A percentile compares a stretch with the other conserved stretches of the same genome.
These are phyloP conservation scores for Panurus biarmicus DNA, from an alignment of 2,113 vertebrate species.

Conservation along the genomic window DNA sequence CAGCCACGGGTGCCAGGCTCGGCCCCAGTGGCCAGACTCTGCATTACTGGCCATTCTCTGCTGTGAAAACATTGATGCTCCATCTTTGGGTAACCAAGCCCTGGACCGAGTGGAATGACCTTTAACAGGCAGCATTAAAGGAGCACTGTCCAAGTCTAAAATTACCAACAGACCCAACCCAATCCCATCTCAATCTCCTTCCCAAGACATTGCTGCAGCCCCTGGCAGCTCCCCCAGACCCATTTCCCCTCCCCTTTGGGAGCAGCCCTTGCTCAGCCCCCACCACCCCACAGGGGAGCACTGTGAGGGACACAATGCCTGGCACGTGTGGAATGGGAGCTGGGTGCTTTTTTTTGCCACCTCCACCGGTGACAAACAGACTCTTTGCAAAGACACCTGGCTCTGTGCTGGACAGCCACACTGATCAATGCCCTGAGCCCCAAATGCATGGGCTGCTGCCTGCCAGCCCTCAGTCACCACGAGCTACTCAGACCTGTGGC, in stretches of 20 bases:
- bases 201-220: accelerated
- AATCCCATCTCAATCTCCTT: not conserved
- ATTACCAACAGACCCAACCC: too few relatives aligned
- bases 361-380: not conserved
- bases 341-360: not conserved
- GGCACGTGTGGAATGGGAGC: not conserved
- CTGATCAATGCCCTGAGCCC: not conserved
- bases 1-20: accelerated
- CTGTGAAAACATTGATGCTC: accelerated
- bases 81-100: not conserved
- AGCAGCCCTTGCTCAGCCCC: not conserved
- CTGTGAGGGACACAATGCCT: not conserved
- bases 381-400: not conserved
- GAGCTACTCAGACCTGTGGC: not conserved
- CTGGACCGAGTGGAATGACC: not conserved
- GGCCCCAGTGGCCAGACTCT: not conserved
- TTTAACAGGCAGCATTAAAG: not conserved
- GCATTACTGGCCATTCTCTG: accelerated
- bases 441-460: not conserved
- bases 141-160: not conserved
- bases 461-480: accelerated
- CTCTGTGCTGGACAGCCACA: not conserved
- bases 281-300: not conserved
- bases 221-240: not conserved
- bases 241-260: not conserved